Conservation (phyloP, 2,888 invertebrate species). For the Dyspetes luteomarginatus region DNA sequence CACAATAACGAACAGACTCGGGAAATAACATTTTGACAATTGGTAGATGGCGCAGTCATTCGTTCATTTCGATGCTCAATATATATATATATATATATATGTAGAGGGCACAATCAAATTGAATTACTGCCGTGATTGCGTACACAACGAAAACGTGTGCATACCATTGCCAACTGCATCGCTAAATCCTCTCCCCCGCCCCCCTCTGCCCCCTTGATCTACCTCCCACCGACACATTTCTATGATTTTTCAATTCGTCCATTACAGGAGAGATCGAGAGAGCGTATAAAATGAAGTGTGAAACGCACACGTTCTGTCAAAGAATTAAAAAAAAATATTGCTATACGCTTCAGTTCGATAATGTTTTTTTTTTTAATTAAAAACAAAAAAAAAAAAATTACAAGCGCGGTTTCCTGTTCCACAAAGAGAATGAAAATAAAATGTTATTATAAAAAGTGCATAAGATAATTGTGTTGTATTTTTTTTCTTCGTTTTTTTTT, state of each 20-base stretch:
- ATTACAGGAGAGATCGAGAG: not conserved
- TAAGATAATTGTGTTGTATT: no score
- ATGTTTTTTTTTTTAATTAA: no score
- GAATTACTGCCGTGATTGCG: constrained; percentile 53
- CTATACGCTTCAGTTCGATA: no score
- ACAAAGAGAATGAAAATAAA: no score
- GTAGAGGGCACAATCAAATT: constrained; percentile 42
- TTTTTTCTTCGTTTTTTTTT: no score
- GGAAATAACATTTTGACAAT: constrained; percentile 47
- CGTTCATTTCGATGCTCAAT: constrained; percentile 27
- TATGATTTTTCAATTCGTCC: constrained; percentile 19
- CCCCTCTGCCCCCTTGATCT: not conserved
- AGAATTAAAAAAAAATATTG: no score
- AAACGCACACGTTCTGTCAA: no score
- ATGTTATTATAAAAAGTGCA: no score
- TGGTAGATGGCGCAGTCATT: constrained; percentile 14
- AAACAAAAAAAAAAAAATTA: no score
- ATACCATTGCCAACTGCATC: not conserved
- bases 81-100: not conserved
- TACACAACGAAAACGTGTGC: constrained; percentile 22
- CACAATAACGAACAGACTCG: constrained; percentile 41
- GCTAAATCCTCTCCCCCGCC: not conserved
- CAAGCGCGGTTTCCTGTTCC: no score
- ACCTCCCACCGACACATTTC: constrained; percentile 6
- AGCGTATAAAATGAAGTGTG: not conserved